A percentile compares a stretch with the other conserved stretches of the same genome.
These are phyloP conservation scores for Scaptomyza reducta DNA, from an alignment of 2,888 invertebrate genomes.

Conservation along the genomic window DNA sequence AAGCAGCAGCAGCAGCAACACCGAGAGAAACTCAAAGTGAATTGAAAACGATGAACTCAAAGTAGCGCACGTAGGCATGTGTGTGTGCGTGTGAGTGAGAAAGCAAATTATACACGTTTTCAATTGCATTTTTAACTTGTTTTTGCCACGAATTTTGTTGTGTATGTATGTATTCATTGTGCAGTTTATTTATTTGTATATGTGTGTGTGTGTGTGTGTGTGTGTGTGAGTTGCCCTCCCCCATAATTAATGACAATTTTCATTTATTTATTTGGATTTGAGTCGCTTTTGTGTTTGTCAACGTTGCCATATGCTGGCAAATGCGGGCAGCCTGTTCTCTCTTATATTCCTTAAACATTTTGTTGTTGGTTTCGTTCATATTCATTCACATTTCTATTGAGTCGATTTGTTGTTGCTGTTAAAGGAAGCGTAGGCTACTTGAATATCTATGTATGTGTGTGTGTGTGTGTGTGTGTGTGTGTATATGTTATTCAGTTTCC, in stretches of 20 bases:
- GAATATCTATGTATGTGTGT: not conserved
- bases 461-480: constrained; percentile 1
- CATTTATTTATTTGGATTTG: constrained; percentile 12
- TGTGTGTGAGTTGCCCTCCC: constrained; percentile 8
- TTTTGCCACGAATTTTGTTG: constrained; percentile 43
- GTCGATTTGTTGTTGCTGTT: constrained; percentile 24
- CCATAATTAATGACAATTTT: constrained; percentile 12
- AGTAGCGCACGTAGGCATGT: constrained; percentile 68
- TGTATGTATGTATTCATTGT: constrained; percentile 25
- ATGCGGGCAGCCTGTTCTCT: constrained; percentile 27
- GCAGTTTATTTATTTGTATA: constrained; percentile 17
- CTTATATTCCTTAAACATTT: not conserved
- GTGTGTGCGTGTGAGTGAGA: constrained; percentile 24
- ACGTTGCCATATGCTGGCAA: constrained; percentile 28
- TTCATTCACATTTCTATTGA: constrained; percentile 50
- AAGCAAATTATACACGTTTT: constrained; percentile 41
- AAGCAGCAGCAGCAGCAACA: constrained; percentile 35
- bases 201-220: constrained; percentile 10
- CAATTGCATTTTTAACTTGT: constrained; percentile 71
- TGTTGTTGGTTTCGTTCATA: constrained; percentile 18
- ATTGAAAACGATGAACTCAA: constrained; percentile 81
- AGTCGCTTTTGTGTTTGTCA: constrained; percentile 12
- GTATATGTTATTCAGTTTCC: constrained; percentile 18
- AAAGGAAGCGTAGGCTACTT: constrained; percentile 1
- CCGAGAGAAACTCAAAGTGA: constrained; percentile 76